These are phyloP conservation scores for Drosophila parthenogenetica DNA, from an alignment of 2,888 invertebrate species.

Conservation along the genomic window DNA sequence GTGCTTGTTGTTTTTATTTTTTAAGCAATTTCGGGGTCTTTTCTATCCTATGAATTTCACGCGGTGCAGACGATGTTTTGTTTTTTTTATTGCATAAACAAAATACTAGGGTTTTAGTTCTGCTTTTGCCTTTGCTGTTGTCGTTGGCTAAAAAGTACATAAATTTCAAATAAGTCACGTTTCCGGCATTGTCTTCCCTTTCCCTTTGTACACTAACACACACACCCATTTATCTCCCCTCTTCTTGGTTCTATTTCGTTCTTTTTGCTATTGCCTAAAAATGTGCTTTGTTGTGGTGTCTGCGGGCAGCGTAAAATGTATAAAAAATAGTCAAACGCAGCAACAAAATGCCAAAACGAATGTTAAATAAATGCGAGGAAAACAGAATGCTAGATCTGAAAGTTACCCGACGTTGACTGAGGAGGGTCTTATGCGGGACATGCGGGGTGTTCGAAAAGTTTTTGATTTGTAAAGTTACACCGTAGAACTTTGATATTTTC, in stretches of 20 bases:
- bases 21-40: background rate
- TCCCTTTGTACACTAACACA: constrained; percentile 21
- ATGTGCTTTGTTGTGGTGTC: constrained; percentile 74
- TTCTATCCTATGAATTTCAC: constrained; percentile 32
- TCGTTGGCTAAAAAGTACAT: constrained; percentile 73
- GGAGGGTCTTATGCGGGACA: background rate
- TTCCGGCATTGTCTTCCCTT: constrained; percentile 58
- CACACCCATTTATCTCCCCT: constrained; percentile 8
- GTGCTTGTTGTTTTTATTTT: constrained; percentile 5
- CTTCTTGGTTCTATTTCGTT: background rate
- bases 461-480: constrained; percentile 69
- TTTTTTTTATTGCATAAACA: constrained; percentile 54
- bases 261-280: constrained; percentile 34
- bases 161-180: constrained; percentile 79
- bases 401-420: background rate
- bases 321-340: constrained; percentile 49
- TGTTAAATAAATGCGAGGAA: constrained; percentile 57
- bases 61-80: constrained; percentile 30
- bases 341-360: constrained; percentile 62
- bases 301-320: constrained; percentile 52
- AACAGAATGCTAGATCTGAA: constrained; percentile 34
- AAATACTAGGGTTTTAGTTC: constrained; percentile 50
- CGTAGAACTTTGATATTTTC: constrained; percentile 52
- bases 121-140: constrained; percentile 29
- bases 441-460: constrained; percentile 47